phyloP scores from a whole-genome alignment of 2,888 invertebrate genomes.

The Dromius quadrimaculatus region DNA sequence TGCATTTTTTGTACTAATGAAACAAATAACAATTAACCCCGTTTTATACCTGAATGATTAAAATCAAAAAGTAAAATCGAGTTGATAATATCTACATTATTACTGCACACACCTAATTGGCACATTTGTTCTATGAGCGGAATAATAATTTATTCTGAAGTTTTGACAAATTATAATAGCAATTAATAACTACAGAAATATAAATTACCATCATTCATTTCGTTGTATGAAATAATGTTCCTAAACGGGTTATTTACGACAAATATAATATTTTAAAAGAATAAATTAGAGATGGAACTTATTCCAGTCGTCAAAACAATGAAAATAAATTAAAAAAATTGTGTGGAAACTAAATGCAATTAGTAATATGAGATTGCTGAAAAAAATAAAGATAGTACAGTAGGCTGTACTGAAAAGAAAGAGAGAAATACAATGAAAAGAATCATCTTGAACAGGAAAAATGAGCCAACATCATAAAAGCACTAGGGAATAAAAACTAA shows the following conservation, averaged over 20 bases:
- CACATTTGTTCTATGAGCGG: not conserved
- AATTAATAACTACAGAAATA: conserved; percentile 28
- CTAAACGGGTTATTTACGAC: conserved; percentile 8
- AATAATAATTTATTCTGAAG: conserved; percentile 12
- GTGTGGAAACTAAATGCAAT: conserved; percentile 1
- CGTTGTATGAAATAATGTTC: not conserved
- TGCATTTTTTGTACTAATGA: too few relatives aligned
- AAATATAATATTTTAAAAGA: conserved; percentile 16
- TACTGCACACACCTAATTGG: not conserved
- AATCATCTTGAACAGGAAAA: conserved; percentile 40
- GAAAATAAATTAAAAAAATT: conserved; percentile 7
- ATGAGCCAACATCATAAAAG: conserved; percentile 37
- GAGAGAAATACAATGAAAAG: conserved; percentile 35
- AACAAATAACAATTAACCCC: too few relatives aligned
- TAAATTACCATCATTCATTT: conserved; percentile 12
- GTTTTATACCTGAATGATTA: too few relatives aligned
- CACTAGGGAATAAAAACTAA: conserved; percentile 40
- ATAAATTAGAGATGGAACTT: too few relatives aligned
- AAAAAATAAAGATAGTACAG: conserved; percentile 22
- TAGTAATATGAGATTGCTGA: conserved; percentile 12
- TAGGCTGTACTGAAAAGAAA: conserved; percentile 11
- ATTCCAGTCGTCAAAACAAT: conserved; percentile 19
- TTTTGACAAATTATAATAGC: conserved; percentile 11
- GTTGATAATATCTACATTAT: too few relatives aligned
- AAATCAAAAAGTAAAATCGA: too few relatives aligned